Base-by-base conservation (phyloP, 2,888 invertebrate species). In the Trichopria drosophilae region DNA sequence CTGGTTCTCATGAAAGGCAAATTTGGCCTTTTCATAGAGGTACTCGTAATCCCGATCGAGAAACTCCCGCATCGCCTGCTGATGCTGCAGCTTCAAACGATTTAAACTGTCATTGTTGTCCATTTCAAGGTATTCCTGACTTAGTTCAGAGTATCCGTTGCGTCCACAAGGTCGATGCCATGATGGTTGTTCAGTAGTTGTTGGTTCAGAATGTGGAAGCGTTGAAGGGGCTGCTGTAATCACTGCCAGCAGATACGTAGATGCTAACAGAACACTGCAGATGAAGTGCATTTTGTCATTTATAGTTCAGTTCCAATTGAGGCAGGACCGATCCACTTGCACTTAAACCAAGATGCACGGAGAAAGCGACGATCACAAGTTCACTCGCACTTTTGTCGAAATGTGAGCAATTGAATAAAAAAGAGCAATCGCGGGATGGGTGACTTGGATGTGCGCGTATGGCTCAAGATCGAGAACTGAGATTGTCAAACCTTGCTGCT, bases 401-500 rank as follows among this genome's bases (percentile, higher is more conserved):
- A n/a, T n/a, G n/a, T n/a, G n/a, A n/a, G n/a, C n/a, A n/a, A n/a
- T n/a, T n/a, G n/a, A n/a, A n/a, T n/a, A n/a, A n/a, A 35, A 35
- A 13, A 35, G 18, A 6, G 15, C 5, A 5, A 5, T 16, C 35
- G 35, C 16, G 4, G 15, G 15, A 4, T 39, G 32, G 68, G 62
- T 23, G 55, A 55, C 31, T 55, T 44, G 42, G 56, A 62, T 61
- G 62, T 59, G 64, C 49, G 36, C 60, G 61, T 61, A 58, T 62
- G 64, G 58, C 60, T 60, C 62, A 62, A 57, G 61, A 66, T 65
- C 57, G 64, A 58, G 64, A 66, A 74, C 73, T 74, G 72, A 68
- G 71, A 71, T 72, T 73, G 68, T 70, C 73, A 72, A 72, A 73
- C 67, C 64, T 66, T 59, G 60, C 59, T 63, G 67, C 69, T 68